These are phyloP conservation scores for Plebejus argus DNA, from an alignment of 2,888 invertebrate genomes.

Conservation along the genomic window DNA sequence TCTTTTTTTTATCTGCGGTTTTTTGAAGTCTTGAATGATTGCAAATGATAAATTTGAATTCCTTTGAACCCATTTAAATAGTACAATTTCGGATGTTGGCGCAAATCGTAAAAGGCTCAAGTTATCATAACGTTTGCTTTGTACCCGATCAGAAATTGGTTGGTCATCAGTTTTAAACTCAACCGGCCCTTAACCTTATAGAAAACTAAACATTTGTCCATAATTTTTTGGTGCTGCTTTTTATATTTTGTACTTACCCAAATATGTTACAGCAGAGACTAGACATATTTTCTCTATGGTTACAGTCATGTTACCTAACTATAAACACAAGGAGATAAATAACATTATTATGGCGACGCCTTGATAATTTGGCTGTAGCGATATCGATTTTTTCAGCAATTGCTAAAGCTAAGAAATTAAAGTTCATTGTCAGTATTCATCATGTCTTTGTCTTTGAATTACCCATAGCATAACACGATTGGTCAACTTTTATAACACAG, in stretches of 20 bases:
- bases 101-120: background rate
- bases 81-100: background rate
- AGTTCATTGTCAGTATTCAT: too few species aligned
- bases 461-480: too few species aligned
- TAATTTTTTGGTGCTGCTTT: background rate
- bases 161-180: background rate
- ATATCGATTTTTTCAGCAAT: too few species aligned
- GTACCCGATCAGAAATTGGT: background rate
- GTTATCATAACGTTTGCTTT: background rate
- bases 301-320: background rate
- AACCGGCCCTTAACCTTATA: background rate
- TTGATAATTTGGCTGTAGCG: too few species aligned
- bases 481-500: too few species aligned
- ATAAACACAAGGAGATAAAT: background rate
- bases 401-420: too few species aligned
- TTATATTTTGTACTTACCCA: too few species aligned
- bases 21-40: constrained; percentile 22
- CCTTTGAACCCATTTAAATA: background rate
- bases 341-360: too few species aligned
- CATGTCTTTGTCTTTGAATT: too few species aligned
- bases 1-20: constrained; percentile 51
- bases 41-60: constrained; percentile 14
- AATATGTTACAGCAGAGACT: too few species aligned
- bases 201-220: background rate
- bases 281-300: too few species aligned